Evolutionary conservation across 1,140 invertebrate species (phyloP).

Genomic region (Diploscapter pachys): DNA sequence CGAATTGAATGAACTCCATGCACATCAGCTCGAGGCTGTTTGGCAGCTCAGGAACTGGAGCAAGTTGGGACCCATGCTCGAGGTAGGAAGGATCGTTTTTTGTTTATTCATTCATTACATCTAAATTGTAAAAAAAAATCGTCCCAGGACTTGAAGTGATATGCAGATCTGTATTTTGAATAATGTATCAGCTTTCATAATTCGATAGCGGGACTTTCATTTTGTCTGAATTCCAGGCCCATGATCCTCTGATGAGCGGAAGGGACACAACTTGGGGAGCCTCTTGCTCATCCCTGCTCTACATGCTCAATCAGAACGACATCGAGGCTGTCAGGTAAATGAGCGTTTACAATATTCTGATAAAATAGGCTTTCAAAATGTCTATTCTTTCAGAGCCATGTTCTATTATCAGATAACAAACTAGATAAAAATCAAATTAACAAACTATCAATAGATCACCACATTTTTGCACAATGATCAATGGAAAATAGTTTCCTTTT

Average conservation of each 20-base stretch:
- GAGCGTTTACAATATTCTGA: too few species aligned
- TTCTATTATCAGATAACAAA: too few species aligned
- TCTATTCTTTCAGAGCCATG: too few species aligned
- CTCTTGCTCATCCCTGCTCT: slow-evolving; percentile 66
- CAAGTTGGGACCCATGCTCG: slow-evolving; percentile 68
- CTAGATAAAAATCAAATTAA: too few species aligned
- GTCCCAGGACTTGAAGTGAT: background rate
- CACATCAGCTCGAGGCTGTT: slow-evolving; percentile 72
- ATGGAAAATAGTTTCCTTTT: too few species aligned
- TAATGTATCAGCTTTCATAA: too few species aligned
- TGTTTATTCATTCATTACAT: background rate
- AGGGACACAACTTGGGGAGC: slow-evolving; percentile 64
- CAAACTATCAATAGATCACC: too few species aligned
- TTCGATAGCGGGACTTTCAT: too few species aligned
- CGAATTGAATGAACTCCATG: slow-evolving; percentile 41
- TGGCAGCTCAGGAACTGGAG: slow-evolving; percentile 82
- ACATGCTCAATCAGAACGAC: slow-evolving; percentile 63
- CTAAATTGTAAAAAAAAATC: background rate
- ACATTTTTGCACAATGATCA: too few species aligned
- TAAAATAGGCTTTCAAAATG: too few species aligned
- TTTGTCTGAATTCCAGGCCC: background rate
- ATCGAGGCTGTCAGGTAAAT: slow-evolving; percentile 22
- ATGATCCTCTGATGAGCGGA: background rate
- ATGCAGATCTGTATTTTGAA: too few species aligned
- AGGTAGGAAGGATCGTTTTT: slow-evolving; percentile 40